phyloP scores from a whole-genome alignment of 1,140 invertebrate species.

The Bicyclus anynana region DNA sequence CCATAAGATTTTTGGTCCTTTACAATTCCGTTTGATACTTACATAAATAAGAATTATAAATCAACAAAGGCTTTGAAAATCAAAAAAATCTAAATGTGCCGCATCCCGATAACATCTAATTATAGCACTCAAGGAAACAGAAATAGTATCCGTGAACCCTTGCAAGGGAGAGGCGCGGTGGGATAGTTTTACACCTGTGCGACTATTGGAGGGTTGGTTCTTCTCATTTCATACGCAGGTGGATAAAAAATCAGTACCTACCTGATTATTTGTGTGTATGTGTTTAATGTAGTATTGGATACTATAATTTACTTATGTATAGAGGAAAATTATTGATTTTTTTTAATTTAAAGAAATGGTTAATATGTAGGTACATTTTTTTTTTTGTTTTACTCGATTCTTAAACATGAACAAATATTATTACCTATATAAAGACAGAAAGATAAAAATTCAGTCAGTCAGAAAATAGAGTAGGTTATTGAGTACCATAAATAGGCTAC shows the following conservation, averaged over 20 bases:
- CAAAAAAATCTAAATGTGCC: not conserved
- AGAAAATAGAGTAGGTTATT: too few species aligned
- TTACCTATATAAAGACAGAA: too few species aligned
- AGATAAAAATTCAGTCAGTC: too few species aligned
- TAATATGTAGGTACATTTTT: too few species aligned
- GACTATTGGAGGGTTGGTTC: slow-evolving; percentile 22
- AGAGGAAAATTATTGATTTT: too few species aligned
- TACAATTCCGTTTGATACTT: too few species aligned
- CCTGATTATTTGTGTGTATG: not conserved
- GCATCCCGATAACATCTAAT: slow-evolving; percentile 17
- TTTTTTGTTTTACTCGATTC: too few species aligned
- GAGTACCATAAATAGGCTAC: too few species aligned
- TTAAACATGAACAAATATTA: too few species aligned
- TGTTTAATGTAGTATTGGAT: not conserved
- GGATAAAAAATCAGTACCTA: slow-evolving; percentile 8
- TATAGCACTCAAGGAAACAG: slow-evolving; percentile 9
- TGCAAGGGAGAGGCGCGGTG: slow-evolving; percentile 19
- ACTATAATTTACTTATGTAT: too few species aligned
- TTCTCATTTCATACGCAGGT: slow-evolving; percentile 24
- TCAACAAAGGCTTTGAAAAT: not conserved
- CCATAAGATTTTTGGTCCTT: too few species aligned
- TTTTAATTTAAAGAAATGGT: too few species aligned
- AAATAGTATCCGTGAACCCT: slow-evolving; percentile 11
- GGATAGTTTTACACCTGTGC: slow-evolving; percentile 30
- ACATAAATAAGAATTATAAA: not conserved